These are phyloP conservation scores for Paracanthobrama guichenoti DNA, from an alignment of 2,113 vertebrate species.

Conservation along the genomic window DNA sequence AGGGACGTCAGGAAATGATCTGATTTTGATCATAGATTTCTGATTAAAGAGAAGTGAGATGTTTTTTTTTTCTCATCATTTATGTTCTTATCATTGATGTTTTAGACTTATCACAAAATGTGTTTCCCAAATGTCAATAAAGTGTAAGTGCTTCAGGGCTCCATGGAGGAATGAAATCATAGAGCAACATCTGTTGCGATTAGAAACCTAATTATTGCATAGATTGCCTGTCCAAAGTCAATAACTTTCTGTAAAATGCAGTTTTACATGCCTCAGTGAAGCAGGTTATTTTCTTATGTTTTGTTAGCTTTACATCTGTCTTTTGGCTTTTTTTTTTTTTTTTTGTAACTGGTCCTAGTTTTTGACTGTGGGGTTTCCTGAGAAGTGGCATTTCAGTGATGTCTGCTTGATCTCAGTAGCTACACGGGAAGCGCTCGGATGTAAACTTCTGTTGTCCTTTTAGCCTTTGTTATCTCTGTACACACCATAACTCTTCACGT, in stretches of 20 bases:
- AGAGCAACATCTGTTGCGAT: conserved; percentile 1
- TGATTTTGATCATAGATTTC: background rate
- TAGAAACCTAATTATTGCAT: conserved; percentile 15
- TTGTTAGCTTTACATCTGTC: background rate
- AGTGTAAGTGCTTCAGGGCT: background rate
- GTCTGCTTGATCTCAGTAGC: background rate
- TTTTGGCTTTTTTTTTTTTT: background rate
- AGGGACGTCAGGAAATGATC: background rate
- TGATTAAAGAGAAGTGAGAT: conserved; percentile 6
- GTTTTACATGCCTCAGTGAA: background rate
- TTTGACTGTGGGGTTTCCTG: background rate
- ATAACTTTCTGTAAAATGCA: background rate
- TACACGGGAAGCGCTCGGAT: background rate
- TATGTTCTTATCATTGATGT: conserved; percentile 15
- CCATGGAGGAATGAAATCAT: conserved; percentile 6
- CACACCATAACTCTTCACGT: background rate
- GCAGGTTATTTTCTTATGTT: background rate
- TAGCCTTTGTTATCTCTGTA: conserved; percentile 8
- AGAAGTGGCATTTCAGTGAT: conserved; percentile 6
- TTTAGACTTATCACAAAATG: background rate
- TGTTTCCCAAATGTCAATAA: conserved; percentile 5
- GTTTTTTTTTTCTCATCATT: conserved; percentile 17
- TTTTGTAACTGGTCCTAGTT: background rate
- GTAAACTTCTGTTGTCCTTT: background rate
- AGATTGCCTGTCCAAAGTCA: background rate